Conservation (phyloP, 2,113 vertebrate genomes). For the Cinclus mexicanus region DNA sequence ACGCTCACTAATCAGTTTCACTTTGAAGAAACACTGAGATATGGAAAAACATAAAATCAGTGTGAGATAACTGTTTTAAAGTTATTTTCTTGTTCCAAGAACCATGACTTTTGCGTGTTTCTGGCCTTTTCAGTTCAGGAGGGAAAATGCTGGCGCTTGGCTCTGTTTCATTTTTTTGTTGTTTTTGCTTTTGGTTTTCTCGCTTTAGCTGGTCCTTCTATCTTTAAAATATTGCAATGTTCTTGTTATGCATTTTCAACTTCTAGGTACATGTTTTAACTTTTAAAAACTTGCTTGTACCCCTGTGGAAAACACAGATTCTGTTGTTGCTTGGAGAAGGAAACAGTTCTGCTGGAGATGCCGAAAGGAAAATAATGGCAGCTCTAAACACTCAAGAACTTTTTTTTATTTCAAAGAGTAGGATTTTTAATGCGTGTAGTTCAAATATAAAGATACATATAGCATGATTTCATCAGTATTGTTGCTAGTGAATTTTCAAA, state of each 20-base stretch:
- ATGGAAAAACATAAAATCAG: neutral
- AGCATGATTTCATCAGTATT: neutral
- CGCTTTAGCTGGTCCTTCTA: neutral
- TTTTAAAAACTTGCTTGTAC: neutral
- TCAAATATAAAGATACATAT: neutral
- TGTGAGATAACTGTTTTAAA: neutral
- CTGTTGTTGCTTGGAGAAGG: neutral
- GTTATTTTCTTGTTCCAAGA: neutral
- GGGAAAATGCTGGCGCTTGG: neutral
- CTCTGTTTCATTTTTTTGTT: fast-evolving
- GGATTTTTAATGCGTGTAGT: neutral
- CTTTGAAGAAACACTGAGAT: neutral
- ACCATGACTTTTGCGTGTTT: fast-evolving
- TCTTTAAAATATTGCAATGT: neutral
- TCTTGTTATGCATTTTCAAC: neutral
- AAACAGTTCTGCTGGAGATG: neutral
- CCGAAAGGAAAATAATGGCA: neutral
- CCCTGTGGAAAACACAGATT: neutral
- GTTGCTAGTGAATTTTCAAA: neutral
- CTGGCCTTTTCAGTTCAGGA: neutral
- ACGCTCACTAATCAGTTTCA: neutral
- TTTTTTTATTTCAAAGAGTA: neutral
- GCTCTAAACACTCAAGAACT: neutral
- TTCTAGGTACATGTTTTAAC: neutral
- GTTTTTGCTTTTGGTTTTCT: neutral